A percentile compares a stretch with the other conserved stretches of the same genome.
phyloP scores from a whole-genome alignment of 2,888 invertebrate species.

The Dryocosmus kuriphilus region DNA sequence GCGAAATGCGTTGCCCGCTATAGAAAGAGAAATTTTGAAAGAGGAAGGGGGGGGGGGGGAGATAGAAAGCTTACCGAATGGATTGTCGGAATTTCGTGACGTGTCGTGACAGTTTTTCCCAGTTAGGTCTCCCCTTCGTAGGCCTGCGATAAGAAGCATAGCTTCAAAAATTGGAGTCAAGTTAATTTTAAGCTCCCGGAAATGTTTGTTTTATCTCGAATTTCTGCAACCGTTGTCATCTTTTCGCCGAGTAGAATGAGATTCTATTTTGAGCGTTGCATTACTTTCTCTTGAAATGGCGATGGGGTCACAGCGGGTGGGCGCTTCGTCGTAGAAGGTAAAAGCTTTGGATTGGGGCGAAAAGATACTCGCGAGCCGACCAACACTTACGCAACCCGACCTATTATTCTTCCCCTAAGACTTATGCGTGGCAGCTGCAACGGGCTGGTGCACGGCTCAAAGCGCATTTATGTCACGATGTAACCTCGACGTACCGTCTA shows the following conservation, averaged over 20 bases:
- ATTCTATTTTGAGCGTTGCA: slow-evolving; percentile 22
- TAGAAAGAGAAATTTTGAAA: too few species aligned
- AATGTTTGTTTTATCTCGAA: slow-evolving; percentile 13
- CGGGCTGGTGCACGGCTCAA: slow-evolving; percentile 55
- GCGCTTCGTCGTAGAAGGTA: slow-evolving; percentile 1
- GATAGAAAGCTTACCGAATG: too few species aligned
- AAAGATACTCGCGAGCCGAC: slow-evolving; percentile 53
- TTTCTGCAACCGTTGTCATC: not conserved
- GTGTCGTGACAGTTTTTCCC: too few species aligned
- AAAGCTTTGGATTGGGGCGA: slow-evolving; percentile 41
- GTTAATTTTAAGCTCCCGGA: not conserved
- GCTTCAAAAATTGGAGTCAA: too few species aligned
- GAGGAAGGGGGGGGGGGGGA: too few species aligned
- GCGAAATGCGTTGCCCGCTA: too few species aligned
- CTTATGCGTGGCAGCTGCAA: slow-evolving; percentile 72
- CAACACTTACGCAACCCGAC: slow-evolving; percentile 63
- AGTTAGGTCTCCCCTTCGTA: too few species aligned
- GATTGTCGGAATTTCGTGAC: too few species aligned
- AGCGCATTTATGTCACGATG: slow-evolving; percentile 61
- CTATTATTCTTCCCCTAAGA: slow-evolving; percentile 72
- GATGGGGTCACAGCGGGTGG: slow-evolving; percentile 15
- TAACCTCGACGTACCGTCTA: slow-evolving; percentile 60
- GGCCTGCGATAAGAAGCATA: too few species aligned
- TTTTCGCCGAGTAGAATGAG: slow-evolving; percentile 14
- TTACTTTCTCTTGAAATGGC: slow-evolving; percentile 20